Conservation (phyloP, 2,888 invertebrate genomes). For the Andrena haemorrhoa region DNA sequence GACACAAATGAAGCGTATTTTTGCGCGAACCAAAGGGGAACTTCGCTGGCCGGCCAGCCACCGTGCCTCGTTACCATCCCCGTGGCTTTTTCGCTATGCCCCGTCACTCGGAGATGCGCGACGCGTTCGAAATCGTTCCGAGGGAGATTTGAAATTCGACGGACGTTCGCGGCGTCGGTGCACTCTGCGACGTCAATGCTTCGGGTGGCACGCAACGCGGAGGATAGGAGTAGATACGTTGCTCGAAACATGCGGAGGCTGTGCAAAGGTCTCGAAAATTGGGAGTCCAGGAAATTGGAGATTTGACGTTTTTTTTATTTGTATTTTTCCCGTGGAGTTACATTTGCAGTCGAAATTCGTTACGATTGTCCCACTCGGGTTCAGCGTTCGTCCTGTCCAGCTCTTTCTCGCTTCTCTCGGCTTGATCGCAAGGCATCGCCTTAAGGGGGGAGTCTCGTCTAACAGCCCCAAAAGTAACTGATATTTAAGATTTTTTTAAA, state of each 20-base stretch:
- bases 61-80: slow-evolving; percentile 20
- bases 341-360: neutral
- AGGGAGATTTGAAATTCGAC: slow-evolving; percentile 51
- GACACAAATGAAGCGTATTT: slow-evolving; percentile 64
- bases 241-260: slow-evolving; percentile 40
- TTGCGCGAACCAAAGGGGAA: slow-evolving; percentile 45
- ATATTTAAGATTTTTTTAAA: too few species aligned
- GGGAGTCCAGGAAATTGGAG: neutral
- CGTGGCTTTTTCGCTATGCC: neutral
- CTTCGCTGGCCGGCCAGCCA: neutral
- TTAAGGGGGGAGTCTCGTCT: neutral
- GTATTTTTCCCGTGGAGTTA: neutral
- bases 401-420: neutral
- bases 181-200: slow-evolving; percentile 51
- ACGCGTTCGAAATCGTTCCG: slow-evolving; percentile 56
- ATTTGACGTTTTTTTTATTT: too few species aligned
- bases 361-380: neutral
- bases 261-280: neutral
- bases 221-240: slow-evolving; percentile 40
- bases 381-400: neutral
- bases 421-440: slow-evolving; percentile 32
- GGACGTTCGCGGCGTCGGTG: slow-evolving; percentile 51
- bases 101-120: slow-evolving; percentile 39
- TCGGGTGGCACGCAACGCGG: slow-evolving; percentile 34
- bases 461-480: too few species aligned